A percentile compares a stretch with the other conserved stretches of the same genome.
Conservation (phyloP, 53 echinoderm and acorn worm genomes). For the Holothuria leucospilota region DNA sequence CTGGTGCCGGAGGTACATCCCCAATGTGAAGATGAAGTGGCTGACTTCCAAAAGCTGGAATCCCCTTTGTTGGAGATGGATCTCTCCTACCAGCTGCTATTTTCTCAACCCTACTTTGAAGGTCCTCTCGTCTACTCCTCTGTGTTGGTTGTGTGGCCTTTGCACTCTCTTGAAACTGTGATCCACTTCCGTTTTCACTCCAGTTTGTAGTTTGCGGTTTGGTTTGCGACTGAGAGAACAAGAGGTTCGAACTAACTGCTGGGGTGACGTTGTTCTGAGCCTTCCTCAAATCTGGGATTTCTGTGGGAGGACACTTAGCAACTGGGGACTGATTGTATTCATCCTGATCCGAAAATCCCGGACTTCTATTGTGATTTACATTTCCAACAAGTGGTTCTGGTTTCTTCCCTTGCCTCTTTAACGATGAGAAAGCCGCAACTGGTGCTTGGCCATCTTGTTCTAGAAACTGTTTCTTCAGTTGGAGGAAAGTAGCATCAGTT, state of each 20-base stretch:
- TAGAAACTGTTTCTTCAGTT: conserved; percentile 91
- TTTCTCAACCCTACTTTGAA: conserved; percentile 44
- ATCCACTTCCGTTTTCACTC: neutral
- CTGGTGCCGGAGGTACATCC: conserved; percentile 50
- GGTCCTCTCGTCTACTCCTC: conserved; percentile 18
- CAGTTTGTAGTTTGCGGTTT: neutral
- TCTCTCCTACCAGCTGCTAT: conserved; percentile 47
- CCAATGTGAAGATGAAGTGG: conserved; percentile 38
- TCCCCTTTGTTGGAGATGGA: conserved; percentile 29
- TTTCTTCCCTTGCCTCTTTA: conserved; percentile 84
- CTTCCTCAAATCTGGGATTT: conserved; percentile 14
- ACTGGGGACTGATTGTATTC: conserved; percentile 95
- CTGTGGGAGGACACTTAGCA: conserved; percentile 54
- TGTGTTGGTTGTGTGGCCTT: neutral
- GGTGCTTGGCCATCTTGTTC: conserved; percentile 78
- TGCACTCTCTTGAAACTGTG: conserved; percentile 26
- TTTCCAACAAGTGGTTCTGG: conserved; percentile 64
- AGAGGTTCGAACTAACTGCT: neutral
- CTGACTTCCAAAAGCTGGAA: conserved; percentile 23
- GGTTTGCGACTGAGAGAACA: conserved; percentile 19
- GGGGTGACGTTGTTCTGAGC: neutral
- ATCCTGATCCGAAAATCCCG: conserved; percentile 89
- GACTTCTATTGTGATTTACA: conserved; percentile 57
- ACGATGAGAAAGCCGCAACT: conserved; percentile 68
- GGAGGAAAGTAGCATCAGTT: conserved; percentile 84